These are phyloP conservation scores for Sigmodon hispidus DNA, from an alignment of 2,113 vertebrate species.

Conservation along the genomic window DNA sequence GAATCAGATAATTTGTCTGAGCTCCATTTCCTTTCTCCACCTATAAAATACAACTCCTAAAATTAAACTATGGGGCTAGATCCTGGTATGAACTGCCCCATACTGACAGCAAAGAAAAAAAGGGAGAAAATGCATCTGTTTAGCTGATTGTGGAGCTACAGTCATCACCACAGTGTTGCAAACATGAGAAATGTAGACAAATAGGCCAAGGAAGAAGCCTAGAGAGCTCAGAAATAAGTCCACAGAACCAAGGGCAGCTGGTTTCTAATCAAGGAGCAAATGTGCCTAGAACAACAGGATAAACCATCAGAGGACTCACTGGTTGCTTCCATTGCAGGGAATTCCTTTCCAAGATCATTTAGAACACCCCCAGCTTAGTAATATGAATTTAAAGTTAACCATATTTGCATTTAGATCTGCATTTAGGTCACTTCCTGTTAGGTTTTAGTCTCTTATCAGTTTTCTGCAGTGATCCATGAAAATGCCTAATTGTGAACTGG, in stretches of 20 bases:
- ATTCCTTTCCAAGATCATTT: neutral
- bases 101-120: neutral
- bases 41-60: neutral
- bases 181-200: neutral
- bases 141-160: neutral
- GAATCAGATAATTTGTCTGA: neutral
- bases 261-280: neutral
- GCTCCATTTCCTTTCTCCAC: neutral
- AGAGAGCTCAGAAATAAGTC: neutral
- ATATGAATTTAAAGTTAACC: no score
- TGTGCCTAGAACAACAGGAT: neutral
- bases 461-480: no score
- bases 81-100: accelerated
- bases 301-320: neutral
- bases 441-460: no score
- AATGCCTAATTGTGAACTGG: no score
- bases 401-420: neutral
- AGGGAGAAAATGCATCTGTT: accelerated
- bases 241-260: neutral
- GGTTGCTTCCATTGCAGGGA: neutral
- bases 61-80: neutral
- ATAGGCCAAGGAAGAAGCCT: accelerated
- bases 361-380: accelerated
- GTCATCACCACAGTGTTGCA: neutral
- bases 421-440: neutral